Evolutionary conservation across 2,113 vertebrate species (phyloP), one percentile per base, ranked within the genome.

Genomic region (Calidris pugnax): DNA sequence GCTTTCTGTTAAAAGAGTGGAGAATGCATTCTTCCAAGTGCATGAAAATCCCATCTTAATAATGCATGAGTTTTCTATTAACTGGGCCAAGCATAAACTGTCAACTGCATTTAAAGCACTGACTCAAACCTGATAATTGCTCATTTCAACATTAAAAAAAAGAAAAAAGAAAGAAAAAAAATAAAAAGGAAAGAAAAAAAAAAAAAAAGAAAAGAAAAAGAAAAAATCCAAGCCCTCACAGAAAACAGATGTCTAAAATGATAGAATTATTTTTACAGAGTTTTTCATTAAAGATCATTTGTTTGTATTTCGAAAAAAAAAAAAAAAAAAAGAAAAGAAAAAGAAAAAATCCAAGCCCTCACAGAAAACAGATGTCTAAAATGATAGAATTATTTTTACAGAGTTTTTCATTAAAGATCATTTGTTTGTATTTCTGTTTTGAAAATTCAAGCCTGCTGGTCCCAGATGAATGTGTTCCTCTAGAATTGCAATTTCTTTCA

Each of bases 11-110:
- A 75, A 84, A 92, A 85, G 73, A 71, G 6, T 14, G 53, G 7
- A 90, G 75, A 92, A 96, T 64, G 32, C 55, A 93, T 87, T 90
- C 63, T 93, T 97, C 72, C 87, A 95, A 97, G 84, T 84, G 71
- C 55, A 90, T 85, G 79, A 97, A 96, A 95, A 95, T 89, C 87
- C 55, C 66, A 26, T 87, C 93, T 94, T 94, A 96, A 93, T 88
- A 93, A 97, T 86, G 71, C 82, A 93, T 93, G 69, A 83, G 32
- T 85, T 93, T 94, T 84, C 86, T 89, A 72, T 80, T 81, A 97
- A 91, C 62, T 95, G 72, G 57, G 78, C 72, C 53, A 96, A 35
- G 75, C 76, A 93, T n/a, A 82, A 94, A 89, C 50, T 88, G 85
- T 89, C 85, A 90, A 71, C 27, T 86, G n/a, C 63, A 95, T 85